Evolutionary conservation across 92 coral and sea anemone species (phyloP), one percentile per base, ranked within the genome.

Genomic region (Pocillopora grandis): DNA sequence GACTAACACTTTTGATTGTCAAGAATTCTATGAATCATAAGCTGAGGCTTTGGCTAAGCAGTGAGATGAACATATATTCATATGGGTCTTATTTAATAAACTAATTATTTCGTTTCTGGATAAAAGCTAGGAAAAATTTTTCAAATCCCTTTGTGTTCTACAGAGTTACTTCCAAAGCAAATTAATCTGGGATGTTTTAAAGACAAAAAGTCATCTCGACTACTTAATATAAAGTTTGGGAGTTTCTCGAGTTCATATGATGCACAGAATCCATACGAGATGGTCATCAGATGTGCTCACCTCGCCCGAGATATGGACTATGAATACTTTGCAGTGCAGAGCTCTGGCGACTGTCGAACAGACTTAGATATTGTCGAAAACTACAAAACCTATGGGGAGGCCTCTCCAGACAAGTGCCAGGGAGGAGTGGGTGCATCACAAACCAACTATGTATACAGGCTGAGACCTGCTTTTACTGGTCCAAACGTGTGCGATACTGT

Each of bases 291-390:
- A 57, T 83, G 87, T 18, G 81, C 81, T n/a, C 81, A 74, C 62
- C 57, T 83, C 60, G 87, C 87, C 5, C 87, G 87, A 14, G 87
- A 83, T 19, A 63, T 11, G 87, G 81, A 76, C 65, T 83, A 83
- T 37, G 87, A 83, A 35, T 83, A 75, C 75, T 83, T 83, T 83
- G 87, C 87, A 11, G 81, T 83, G 69, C 85, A 81, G 27, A 42
- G 70, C 71, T 57, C 36, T 20, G 85, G 70, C 35, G 66, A 71
- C 7, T 81, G 85, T 13, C 33, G 59, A 7, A 81, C 85, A 20
- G 85, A 59, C 33, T 2, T 12, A 20, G 59, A 70, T 14, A 81
- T 81, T 19, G 20, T 13, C 58, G 58, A 71, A 33, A 70, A 59
- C 48, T 81, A 81, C 37, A 20, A 71, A 58, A 59, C 14, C 71